Evolutionary conservation across 2,797 vertebrate species (phyloP), one percentile per base, ranked within the genome.

Genomic region (Bovichtus variegatus): DNA sequence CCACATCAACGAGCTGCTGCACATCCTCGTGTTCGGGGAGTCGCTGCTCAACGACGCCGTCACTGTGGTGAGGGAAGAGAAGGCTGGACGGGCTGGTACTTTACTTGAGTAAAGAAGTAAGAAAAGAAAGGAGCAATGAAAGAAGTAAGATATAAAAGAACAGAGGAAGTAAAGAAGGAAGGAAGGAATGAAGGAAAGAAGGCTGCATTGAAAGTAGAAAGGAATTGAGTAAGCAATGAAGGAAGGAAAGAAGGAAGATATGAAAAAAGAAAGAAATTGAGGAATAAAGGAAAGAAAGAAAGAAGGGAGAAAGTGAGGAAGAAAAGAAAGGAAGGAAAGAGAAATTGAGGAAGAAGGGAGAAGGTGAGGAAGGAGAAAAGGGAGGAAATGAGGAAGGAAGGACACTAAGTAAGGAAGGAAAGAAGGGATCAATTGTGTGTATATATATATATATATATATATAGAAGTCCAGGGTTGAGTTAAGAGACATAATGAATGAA

Each of bases 21-120:
- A 99, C 89, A 98, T 98, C 89, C 93, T 99, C 8, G 98, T 99
- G 88, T 99, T 99, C 0, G 98, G 98, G 25, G 98, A 99, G 91
- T 99, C 98, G 6, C 95, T 99, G 76, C 97, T 99, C 62, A 99
- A 99, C 0, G 98, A 99, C 2, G 98, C 98, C 0, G 98, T 99
- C 93, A 99, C 98, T 0, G 97, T 99, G 73, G 98, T 99, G 86
- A 96, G 96, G 81, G 5, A 15, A 29, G 25, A 3, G 27, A 18
- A 8, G 60, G 13, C 21, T 16, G 10, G 16, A 54, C 5, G 25
- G 38, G 62, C 31, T 57, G 38, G 55, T 36, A 11, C 16, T 46
- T n/a, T 29, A 18, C 8, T 21, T 16, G 29, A 47, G 29, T 47
- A 43, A 43, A 43, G 15, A 6, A 43, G 15, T 6, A 43, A 43